These are phyloP conservation scores for Solea senegalensis DNA, from an alignment of 2,113 vertebrate species.

Conservation along the genomic window DNA sequence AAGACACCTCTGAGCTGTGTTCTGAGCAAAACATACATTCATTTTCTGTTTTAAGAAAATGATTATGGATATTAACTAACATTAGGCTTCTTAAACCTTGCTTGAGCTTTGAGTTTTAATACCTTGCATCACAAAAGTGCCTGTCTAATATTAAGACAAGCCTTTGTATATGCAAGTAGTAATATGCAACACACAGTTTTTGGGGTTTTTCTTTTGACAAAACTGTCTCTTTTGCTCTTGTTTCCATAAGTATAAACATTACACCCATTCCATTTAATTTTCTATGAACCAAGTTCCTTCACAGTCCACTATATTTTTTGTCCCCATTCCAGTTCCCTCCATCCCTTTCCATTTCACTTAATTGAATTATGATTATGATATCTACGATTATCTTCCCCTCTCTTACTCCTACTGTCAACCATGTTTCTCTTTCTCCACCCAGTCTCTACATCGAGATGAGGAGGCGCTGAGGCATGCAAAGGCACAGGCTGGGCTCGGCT, in stretches of 20 bases:
- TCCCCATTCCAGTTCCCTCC: slow-evolving; percentile 1
- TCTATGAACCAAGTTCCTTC: background rate
- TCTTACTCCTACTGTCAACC: slow-evolving; percentile 24
- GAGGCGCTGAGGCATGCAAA: slow-evolving; percentile 44
- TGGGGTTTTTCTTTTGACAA: background rate
- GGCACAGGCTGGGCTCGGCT: slow-evolving; percentile 38
- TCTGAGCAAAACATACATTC: slow-evolving; percentile 20
- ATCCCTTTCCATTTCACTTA: background rate
- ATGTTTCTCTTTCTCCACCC: slow-evolving; percentile 20
- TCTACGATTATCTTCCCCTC: slow-evolving; percentile 28
- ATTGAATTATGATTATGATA: slow-evolving; percentile 27
- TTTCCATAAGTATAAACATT: background rate
- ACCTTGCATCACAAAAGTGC: slow-evolving; percentile 7
- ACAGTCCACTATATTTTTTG: slow-evolving; percentile 10
- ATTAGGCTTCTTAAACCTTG: slow-evolving; percentile 33
- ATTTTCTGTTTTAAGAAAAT: slow-evolving; percentile 17
- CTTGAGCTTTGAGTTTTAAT: slow-evolving; percentile 25
- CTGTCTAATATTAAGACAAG: slow-evolving; percentile 10
- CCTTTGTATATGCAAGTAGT: background rate
- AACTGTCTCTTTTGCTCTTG: background rate
- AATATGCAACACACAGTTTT: background rate
- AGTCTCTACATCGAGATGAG: slow-evolving; percentile 18
- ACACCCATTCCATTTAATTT: slow-evolving; percentile 1
- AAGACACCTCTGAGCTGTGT: slow-evolving; percentile 10
- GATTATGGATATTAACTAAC: slow-evolving; percentile 32